Conservation (phyloP, 2,113 vertebrate species). For the Nematolebias whitei region DNA sequence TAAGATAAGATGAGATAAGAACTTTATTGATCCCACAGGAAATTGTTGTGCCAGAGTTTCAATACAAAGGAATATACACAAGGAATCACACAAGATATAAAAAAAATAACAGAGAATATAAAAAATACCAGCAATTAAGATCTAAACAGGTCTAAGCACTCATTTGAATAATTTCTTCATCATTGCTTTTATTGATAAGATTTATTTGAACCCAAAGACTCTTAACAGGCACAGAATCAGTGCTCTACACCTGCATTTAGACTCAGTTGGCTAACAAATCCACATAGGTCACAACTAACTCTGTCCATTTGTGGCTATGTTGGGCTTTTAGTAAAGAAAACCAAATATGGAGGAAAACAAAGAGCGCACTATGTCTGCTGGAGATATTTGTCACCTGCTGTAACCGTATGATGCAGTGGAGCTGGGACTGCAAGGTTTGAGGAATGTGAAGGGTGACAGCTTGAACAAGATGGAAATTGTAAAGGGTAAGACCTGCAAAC, state of each 20-base stretch:
- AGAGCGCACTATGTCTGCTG: conserved; percentile 59
- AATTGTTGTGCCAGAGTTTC: too few relatives aligned
- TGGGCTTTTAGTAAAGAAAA: conserved; percentile 47
- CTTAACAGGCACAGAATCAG: conserved; percentile 37
- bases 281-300: conserved; percentile 23
- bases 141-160: conserved; percentile 18
- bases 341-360: conserved; percentile 63
- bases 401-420: conserved; percentile 69
- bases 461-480: conserved; percentile 71
- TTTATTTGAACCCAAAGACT: background rate
- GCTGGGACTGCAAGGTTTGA: conserved; percentile 64
- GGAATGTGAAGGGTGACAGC: conserved; percentile 67
- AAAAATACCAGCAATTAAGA: too few relatives aligned
- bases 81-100: too few relatives aligned
- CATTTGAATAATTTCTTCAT: background rate
- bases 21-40: too few relatives aligned
- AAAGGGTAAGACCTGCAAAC: conserved; percentile 59
- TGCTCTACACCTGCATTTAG: conserved; percentile 44
- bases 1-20: too few relatives aligned
- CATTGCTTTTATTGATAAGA: background rate
- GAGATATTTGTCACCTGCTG: conserved; percentile 67
- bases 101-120: too few relatives aligned
- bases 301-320: conserved; percentile 43
- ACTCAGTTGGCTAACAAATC: conserved; percentile 35
- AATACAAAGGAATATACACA: too few relatives aligned